Percentiles rank a stretch among this genome's conserved stretches.
Evolutionary conservation across 2,888 invertebrate species (phyloP).

Genomic region (Pyrgus malvae): DNA sequence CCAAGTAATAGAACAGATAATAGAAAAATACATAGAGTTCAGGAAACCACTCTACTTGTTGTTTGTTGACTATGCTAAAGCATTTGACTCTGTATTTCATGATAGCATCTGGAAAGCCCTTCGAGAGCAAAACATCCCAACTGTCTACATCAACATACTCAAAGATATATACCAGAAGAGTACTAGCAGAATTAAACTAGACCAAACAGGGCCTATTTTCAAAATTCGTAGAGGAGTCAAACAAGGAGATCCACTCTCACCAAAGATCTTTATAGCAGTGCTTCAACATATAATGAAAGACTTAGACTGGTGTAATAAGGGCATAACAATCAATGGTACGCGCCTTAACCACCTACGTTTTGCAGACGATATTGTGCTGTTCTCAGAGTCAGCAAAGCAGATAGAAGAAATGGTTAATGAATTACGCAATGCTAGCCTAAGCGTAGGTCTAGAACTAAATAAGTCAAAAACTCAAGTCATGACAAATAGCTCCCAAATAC

Average conservation of each 20-base stretch:
- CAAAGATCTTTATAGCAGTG: constrained; percentile 24
- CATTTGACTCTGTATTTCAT: constrained; percentile 23
- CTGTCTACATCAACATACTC: not conserved
- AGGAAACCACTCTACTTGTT: constrained; percentile 22
- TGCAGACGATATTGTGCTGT: constrained; percentile 20
- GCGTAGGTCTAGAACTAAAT: not conserved
- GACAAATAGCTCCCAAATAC: not conserved
- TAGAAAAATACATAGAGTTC: constrained; percentile 8
- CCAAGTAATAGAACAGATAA: not conserved
- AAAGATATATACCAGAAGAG: constrained; percentile 14
- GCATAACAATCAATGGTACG: constrained; percentile 19
- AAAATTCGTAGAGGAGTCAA: constrained; percentile 22
- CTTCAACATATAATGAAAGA: constrained; percentile 15
- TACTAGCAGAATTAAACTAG: constrained; percentile 11
- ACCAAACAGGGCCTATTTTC: constrained; percentile 15
- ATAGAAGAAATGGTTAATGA: constrained; percentile 20
- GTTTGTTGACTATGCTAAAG: constrained; percentile 27
- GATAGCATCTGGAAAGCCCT: constrained; percentile 20
- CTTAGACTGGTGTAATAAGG: constrained; percentile 9
- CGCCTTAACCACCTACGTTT: constrained; percentile 9
- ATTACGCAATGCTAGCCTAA: not conserved
- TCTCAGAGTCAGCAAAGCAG: constrained; percentile 8
- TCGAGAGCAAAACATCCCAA: not conserved
- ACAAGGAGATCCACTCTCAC: constrained; percentile 26
- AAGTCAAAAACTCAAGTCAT: not conserved